Evolutionary conservation across 2,797 vertebrate genomes (phyloP).

Genomic region (Xenops minutus): DNA sequence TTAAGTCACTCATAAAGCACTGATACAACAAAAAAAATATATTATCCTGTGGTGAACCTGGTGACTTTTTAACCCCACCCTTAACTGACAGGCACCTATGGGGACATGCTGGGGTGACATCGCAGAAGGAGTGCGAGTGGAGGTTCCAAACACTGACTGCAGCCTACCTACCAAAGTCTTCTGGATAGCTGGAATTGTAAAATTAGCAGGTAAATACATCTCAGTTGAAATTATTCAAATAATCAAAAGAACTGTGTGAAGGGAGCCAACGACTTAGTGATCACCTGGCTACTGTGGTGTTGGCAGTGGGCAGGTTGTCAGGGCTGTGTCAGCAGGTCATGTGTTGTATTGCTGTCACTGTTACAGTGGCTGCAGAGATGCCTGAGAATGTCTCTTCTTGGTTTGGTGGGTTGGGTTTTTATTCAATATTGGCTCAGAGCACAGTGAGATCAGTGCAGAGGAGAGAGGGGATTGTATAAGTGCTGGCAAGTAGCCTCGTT

Average conservation of each 20-base stretch:
- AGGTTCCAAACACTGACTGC: constrained; percentile 92
- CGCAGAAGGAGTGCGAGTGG: constrained; percentile 90
- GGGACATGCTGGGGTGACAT: constrained; percentile 91
- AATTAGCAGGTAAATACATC: constrained; percentile 86
- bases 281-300: background rate
- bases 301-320: background rate
- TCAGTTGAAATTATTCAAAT: background rate
- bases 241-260: background rate
- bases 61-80: background rate
- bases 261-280: background rate
- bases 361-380: background rate
- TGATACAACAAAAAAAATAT: background rate
- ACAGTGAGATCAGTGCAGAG: background rate
- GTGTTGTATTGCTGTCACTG: accelerated
- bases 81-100: constrained; percentile 88
- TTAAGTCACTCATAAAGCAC: background rate
- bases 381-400: background rate
- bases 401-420: background rate
- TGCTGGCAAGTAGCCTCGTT: background rate
- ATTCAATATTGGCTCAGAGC: background rate
- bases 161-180: constrained; percentile 92
- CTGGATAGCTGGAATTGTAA: constrained; percentile 96
- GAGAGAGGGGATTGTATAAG: background rate
- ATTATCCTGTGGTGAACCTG: background rate
- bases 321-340: background rate